Conservation (phyloP, 1,140 invertebrate species). For the Ips typographus region DNA sequence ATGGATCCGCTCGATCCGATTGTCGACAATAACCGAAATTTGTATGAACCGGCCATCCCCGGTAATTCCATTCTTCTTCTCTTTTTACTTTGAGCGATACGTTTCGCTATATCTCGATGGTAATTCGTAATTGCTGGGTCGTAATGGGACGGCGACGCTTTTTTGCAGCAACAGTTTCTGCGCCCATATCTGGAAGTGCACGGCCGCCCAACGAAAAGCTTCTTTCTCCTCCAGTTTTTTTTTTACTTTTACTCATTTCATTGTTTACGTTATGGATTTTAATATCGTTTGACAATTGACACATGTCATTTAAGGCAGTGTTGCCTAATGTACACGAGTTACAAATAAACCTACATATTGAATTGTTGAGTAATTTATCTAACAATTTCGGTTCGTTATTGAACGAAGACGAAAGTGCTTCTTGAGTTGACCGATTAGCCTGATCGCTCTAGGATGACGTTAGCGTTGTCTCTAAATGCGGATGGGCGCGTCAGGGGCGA, state of each 20-base stretch:
- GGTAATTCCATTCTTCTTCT: conserved; percentile 12
- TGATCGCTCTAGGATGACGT: conserved; percentile 22
- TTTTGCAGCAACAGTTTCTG: conserved; percentile 1
- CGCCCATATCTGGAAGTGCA: conserved; percentile 8
- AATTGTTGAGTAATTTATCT: no score
- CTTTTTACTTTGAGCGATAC: conserved; percentile 7
- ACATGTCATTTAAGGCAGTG: no score
- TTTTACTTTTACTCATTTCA: neutral
- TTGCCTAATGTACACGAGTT: no score
- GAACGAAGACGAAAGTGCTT: conserved; percentile 5
- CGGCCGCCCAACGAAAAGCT: neutral
- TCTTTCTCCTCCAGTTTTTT: neutral
- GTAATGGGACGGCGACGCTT: conserved; percentile 1
- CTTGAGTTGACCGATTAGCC: conserved; percentile 13
- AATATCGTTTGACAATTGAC: neutral
- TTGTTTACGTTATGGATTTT: conserved; percentile 3
- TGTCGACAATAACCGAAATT: conserved; percentile 24
- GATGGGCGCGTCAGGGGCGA: conserved; percentile 16
- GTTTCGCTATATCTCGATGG: conserved; percentile 21
- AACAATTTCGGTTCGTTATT: no score
- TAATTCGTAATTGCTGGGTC: conserved; percentile 21
- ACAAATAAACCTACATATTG: no score
- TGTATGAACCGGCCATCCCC: conserved; percentile 20
- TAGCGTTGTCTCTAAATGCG: conserved; percentile 10
- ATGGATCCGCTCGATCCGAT: conserved; percentile 14